These are phyloP conservation scores for Pardosa pseudoannulata DNA, from an alignment of 2,888 invertebrate species.

Conservation along the genomic window DNA sequence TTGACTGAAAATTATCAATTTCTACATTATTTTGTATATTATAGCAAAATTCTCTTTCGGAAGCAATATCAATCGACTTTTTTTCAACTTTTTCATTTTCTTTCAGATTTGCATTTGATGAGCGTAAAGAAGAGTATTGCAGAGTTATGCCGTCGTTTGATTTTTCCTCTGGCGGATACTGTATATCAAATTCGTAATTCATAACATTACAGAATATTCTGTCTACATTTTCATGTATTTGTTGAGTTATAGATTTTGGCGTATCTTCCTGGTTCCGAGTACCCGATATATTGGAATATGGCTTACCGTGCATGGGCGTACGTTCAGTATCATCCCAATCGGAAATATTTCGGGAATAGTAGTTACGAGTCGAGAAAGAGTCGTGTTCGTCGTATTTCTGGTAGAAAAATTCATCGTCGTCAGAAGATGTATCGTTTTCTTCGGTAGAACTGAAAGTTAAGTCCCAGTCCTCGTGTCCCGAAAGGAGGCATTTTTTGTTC, in stretches of 20 bases:
- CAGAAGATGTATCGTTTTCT: not conserved
- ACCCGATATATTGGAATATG: not conserved
- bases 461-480: constrained; percentile 48
- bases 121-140: not conserved
- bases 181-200: not conserved
- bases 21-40: not conserved
- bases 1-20: not conserved
- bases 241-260: not conserved
- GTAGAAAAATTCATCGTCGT: constrained; percentile 33
- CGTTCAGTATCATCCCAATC: not conserved
- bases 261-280: not conserved
- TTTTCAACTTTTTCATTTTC: not conserved
- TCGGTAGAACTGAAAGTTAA: constrained; percentile 47
- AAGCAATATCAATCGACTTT: not conserved
- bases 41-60: no score
- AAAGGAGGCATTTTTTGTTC: not conserved
- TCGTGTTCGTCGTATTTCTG: not conserved
- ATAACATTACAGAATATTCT: not conserved
- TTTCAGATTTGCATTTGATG: not conserved
- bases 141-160: not conserved
- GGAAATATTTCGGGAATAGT: not conserved
- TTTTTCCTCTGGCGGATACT: not conserved
- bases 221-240: not conserved
- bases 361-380: not conserved
- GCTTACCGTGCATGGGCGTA: not conserved